A percentile compares a stretch with the other conserved stretches of the same genome.
phyloP scores from a whole-genome alignment of 2,797 vertebrate species.

The Gymnoscopelus microlampas region DNA sequence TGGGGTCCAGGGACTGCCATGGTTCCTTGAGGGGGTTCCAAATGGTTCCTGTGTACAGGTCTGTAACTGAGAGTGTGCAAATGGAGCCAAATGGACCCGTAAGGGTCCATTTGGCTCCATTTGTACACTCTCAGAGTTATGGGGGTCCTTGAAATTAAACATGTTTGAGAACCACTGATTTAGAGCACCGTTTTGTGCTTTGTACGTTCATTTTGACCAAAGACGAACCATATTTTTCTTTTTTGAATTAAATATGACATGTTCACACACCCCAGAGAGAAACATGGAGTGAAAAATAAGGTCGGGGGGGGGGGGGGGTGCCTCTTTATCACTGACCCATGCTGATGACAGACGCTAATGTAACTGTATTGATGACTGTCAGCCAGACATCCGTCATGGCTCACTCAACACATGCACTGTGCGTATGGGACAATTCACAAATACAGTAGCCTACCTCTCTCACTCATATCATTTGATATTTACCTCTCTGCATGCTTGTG shows the following conservation, averaged over 20 bases:
- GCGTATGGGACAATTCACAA: too few relatives aligned
- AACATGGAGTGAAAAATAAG: constrained; percentile 5
- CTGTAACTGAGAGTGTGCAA: too few relatives aligned
- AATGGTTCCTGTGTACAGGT: too few relatives aligned
- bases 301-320: background rate
- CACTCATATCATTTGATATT: too few relatives aligned
- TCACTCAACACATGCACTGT: background rate
- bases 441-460: too few relatives aligned
- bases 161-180: background rate
- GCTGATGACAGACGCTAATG: background rate
- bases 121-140: too few relatives aligned
- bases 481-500: too few relatives aligned
- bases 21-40: too few relatives aligned
- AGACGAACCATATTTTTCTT: background rate
- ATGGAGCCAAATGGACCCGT: too few relatives aligned
- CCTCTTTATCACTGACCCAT: constrained; percentile 2
- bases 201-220: background rate
- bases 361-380: constrained; percentile 5
- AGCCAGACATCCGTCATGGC: constrained; percentile 1
- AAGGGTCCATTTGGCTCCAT: too few relatives aligned
- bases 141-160: too few relatives aligned
- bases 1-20: too few relatives aligned
- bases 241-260: constrained; percentile 3
- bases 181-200: constrained; percentile 7
- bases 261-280: background rate